Conservation (phyloP, 2,797 vertebrate species). For the Lutjanus argentimaculatus region DNA sequence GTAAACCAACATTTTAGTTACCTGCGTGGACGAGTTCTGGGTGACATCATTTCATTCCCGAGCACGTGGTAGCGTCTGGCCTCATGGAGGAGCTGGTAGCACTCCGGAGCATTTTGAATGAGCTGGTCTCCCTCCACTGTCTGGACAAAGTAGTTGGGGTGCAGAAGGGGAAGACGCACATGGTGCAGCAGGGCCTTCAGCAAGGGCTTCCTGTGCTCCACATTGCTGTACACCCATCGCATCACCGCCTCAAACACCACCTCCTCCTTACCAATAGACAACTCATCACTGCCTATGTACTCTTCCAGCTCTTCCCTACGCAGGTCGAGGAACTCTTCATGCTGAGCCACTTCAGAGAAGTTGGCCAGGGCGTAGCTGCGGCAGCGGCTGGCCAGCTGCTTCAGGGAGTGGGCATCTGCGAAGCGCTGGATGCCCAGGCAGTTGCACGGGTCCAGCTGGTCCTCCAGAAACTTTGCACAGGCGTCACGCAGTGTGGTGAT, state of each 20-base stretch:
- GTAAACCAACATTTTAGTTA: conserved; percentile 68
- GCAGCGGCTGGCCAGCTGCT: conserved; percentile 95
- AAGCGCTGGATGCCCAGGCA: conserved; percentile 98
- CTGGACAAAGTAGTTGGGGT: conserved; percentile 99
- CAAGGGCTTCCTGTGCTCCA: conserved; percentile 90
- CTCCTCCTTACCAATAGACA: conserved; percentile 94
- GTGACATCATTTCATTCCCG: conserved; percentile 99
- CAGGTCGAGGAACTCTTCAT: conserved; percentile 97
- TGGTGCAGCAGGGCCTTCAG: conserved; percentile 94
- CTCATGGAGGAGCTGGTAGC: conserved; percentile 97
- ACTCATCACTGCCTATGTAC: conserved; percentile 94
- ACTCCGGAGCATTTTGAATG: conserved; percentile 96
- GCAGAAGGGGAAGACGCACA: conserved; percentile 94
- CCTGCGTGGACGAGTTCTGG: conserved; percentile 97
- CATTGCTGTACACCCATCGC: conserved; percentile 95
- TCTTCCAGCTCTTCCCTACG: conserved; percentile 94
- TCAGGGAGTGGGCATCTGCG: conserved; percentile 94
- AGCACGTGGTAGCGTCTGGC: conserved; percentile 97
- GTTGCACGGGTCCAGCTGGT: conserved; percentile 98
- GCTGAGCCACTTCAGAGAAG: conserved; percentile 94
- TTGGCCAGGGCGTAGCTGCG: conserved; percentile 91
- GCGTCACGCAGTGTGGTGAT: conserved; percentile 94
- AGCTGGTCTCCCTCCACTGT: conserved; percentile 97
- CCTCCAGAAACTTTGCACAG: conserved; percentile 97
- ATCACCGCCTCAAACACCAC: conserved; percentile 97